phyloP scores from a whole-genome alignment of 2,113 vertebrate species.

The Trachemys scripta region DNA sequence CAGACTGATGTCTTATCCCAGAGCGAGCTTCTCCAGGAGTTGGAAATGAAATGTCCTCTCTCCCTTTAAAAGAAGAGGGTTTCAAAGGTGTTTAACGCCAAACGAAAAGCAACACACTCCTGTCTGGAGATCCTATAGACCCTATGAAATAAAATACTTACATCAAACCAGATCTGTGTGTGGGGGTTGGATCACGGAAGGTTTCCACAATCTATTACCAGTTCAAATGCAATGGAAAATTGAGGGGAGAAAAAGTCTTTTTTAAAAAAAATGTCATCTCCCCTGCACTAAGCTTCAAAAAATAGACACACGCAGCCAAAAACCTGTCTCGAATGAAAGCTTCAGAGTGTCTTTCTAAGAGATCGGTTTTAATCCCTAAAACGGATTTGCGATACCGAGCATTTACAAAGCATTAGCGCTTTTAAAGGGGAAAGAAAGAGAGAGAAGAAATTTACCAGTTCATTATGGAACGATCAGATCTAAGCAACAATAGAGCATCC shows the following conservation, averaged over 20 bases:
- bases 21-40: not conserved
- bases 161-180: not conserved
- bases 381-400: not conserved
- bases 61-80: not conserved
- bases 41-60: not conserved
- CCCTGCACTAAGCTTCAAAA: not conserved
- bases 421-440: not conserved
- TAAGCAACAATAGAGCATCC: not conserved
- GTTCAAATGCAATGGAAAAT: not conserved
- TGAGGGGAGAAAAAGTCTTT: not conserved
- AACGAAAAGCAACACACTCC: not conserved
- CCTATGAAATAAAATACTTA: not conserved
- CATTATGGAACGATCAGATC: not conserved
- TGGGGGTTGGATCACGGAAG: not conserved
- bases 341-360: not conserved
- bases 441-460: not conserved
- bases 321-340: not conserved
- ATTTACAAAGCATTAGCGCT: not conserved
- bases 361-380: not conserved
- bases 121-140: not conserved
- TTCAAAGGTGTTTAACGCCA: not conserved
- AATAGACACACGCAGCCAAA: not conserved
- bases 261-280: not conserved
- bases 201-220: not conserved
- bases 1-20: not conserved